phyloP scores from a whole-genome alignment of 2,113 vertebrate species.

The Menidia beryllina region DNA sequence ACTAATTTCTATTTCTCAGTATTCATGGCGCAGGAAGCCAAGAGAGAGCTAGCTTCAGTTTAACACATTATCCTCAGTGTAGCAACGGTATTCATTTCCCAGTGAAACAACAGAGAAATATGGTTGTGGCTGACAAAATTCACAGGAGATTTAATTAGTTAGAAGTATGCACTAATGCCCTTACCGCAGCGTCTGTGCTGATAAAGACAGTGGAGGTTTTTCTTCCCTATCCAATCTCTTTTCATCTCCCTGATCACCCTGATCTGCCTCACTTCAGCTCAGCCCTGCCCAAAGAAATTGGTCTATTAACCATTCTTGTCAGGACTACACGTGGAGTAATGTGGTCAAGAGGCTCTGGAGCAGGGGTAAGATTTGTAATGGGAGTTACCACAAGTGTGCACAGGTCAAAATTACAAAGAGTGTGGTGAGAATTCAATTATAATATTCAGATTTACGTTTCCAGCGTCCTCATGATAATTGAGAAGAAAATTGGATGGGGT shows the following conservation, averaged over 20 bases:
- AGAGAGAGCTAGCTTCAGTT: slow-evolving; percentile 25
- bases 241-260: slow-evolving; percentile 68
- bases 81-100: slow-evolving; percentile 34
- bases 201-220: slow-evolving; percentile 34
- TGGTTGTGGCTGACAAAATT: slow-evolving; percentile 55
- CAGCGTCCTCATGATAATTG: slow-evolving; percentile 65
- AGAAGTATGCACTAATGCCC: slow-evolving; percentile 55
- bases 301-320: slow-evolving; percentile 58
- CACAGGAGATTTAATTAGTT: slow-evolving; percentile 78
- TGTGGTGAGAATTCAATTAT: slow-evolving; percentile 50
- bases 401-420: slow-evolving; percentile 40
- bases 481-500: slow-evolving; percentile 47
- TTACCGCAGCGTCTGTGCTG: slow-evolving; percentile 31
- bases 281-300: slow-evolving; percentile 57
- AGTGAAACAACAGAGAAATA: slow-evolving; percentile 37
- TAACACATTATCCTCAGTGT: slow-evolving; percentile 27
- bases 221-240: slow-evolving; percentile 68
- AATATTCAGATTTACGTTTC: slow-evolving; percentile 68
- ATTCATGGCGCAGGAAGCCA: slow-evolving; percentile 26
- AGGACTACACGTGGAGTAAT: slow-evolving; percentile 43
- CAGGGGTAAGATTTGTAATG: slow-evolving; percentile 43
- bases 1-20: slow-evolving; percentile 50
- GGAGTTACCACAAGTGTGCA: slow-evolving; percentile 27
- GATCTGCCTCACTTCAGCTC: slow-evolving; percentile 63
- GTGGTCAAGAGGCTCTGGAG: slow-evolving; percentile 71